Base-by-base conservation (phyloP, 2,797 vertebrate genomes). In the Hippoglossus hippoglossus region DNA sequence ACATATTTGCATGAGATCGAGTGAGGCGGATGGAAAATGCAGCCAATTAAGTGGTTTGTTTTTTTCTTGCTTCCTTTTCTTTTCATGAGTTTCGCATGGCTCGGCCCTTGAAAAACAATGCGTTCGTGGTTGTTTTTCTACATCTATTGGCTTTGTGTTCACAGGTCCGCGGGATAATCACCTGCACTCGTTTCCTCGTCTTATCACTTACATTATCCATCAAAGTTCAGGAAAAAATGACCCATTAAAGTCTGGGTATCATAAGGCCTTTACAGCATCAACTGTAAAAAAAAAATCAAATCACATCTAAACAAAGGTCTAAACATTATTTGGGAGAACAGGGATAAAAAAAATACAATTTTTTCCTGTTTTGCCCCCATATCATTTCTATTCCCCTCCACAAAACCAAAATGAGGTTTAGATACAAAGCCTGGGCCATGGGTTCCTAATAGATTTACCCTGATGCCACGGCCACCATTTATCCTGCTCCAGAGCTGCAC, bases 381-480 rank as follows among this genome's bases (percentile, higher is more conserved):
- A 95, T 96, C 94, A 96, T 96, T 96, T 92, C 86, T 74, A 88
- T 92, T 92, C 86, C 81, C 89, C 85, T 86, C 84, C 80, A 89
- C 89, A 89, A 87, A 92, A 85, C 93, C 94, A 90, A 96, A 96
- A 95, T 89, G 85, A 92, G 92, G 87, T 93, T 93, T 93, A 90
- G 90, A 93, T 91, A 91, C 94, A 94, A 89, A 92, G 94, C 93
- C 92, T 93, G 92, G 93, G 94, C 92, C 95, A 94, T 94, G 87
- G 91, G 89, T 92, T 92, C 94, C 95, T 97, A 97, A 97, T 96
- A 98, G 96, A 96, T 95, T 96, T 95, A 95, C 95, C 95, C 95
- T 93, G 95, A 96, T 94, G 94, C 96, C 96, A 96, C 95, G 92
- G 94, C 96, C 95, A 95, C 96, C 96, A 97, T 97, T 99, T 97